Evolutionary conservation across 2,888 invertebrate genomes (phyloP).

Genomic region (Nomada hirtipes): DNA sequence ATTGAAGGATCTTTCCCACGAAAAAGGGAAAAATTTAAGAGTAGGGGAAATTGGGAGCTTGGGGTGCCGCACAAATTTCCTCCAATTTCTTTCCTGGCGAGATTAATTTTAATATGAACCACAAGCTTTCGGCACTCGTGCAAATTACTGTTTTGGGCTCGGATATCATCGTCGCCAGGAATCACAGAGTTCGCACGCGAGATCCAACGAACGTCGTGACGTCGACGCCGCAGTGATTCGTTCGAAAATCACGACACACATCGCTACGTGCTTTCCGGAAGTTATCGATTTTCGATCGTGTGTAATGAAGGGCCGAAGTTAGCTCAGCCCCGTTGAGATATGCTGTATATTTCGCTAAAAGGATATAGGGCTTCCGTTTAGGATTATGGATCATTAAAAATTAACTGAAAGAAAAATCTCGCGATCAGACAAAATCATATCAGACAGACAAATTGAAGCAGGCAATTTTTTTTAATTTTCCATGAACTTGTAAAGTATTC

Average conservation of each 20-base stretch:
- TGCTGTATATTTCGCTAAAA: conserved; percentile 29
- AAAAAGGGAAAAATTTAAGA: background rate
- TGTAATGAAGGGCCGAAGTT: conserved; percentile 41
- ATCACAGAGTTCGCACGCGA: conserved; percentile 39
- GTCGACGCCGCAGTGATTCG: conserved; percentile 25
- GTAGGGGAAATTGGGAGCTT: background rate
- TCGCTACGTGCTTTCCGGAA: conserved; percentile 54
- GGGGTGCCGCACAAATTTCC: conserved; percentile 21
- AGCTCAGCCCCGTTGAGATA: conserved; percentile 16
- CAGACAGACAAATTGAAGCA: background rate
- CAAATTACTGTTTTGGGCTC: conserved; percentile 29
- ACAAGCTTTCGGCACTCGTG: conserved; percentile 2
- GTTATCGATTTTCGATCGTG: conserved; percentile 61
- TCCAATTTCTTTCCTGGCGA: conserved; percentile 31
- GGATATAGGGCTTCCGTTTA: background rate
- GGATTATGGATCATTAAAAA: conserved; percentile 26
- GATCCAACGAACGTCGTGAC: conserved; percentile 7
- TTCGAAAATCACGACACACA: conserved; percentile 31
- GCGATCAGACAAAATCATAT: background rate
- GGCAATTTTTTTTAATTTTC: too few relatives aligned
- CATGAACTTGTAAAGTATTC: background rate
- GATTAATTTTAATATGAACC: conserved; percentile 36
- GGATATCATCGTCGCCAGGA: conserved; percentile 13
- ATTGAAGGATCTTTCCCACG: conserved; percentile 10
- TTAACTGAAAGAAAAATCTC: background rate